These are phyloP conservation scores for Drosophila tsacasi DNA, from an alignment of 1,140 invertebrate genomes.

Conservation along the genomic window DNA sequence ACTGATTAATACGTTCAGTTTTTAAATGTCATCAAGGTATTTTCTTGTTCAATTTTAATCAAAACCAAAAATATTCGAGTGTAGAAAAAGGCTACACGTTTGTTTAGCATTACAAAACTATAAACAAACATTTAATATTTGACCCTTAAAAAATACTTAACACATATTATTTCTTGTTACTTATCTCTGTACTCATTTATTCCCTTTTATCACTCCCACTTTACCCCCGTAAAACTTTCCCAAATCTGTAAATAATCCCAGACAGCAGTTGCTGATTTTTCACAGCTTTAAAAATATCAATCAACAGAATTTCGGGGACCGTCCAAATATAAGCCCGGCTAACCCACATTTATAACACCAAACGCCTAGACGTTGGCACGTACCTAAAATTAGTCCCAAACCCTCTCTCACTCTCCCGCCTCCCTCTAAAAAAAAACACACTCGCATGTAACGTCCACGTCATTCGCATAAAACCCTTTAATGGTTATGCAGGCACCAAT, in stretches of 20 bases:
- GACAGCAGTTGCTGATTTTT: constrained; percentile 8
- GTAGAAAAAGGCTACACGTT: too few species aligned
- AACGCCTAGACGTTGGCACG: constrained; percentile 23
- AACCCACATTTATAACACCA: constrained; percentile 32
- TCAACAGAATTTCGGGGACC: constrained; percentile 13
- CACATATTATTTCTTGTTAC: too few species aligned
- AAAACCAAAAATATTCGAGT: too few species aligned
- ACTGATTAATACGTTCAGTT: too few species aligned
- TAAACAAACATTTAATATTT: too few species aligned
- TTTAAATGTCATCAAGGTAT: too few species aligned
- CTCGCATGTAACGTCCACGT: constrained; percentile 44
- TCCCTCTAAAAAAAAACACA: neutral
- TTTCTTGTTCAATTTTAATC: too few species aligned
- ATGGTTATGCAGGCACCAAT: constrained; percentile 56
- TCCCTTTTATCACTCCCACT: neutral
- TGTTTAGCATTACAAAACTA: too few species aligned
- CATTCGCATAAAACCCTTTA: constrained; percentile 65
- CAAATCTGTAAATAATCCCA: constrained; percentile 14
- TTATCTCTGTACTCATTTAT: neutral
- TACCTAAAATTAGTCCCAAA: constrained; percentile 30
- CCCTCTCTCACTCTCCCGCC: neutral
- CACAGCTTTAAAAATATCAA: constrained; percentile 26
- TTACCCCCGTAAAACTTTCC: neutral
- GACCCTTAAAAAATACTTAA: too few species aligned
- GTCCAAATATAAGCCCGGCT: constrained; percentile 21